Conservation (phyloP, 2,797 vertebrate genomes). For the Syndactyla subalaris region DNA sequence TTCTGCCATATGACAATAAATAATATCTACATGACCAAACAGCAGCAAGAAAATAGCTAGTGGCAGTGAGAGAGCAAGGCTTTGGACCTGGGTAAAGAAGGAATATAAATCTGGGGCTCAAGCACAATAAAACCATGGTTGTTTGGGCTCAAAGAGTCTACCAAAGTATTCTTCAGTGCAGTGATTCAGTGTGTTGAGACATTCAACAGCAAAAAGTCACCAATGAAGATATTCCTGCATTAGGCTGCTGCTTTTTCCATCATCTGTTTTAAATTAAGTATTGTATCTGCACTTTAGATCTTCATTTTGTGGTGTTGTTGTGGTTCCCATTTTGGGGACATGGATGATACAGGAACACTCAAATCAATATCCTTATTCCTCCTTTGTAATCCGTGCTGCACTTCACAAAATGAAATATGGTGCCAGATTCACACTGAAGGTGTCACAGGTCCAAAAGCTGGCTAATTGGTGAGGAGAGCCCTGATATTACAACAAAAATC, state of each 20-base stretch:
- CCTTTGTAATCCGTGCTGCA: not conserved
- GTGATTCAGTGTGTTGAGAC: not conserved
- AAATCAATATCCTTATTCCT: not conserved
- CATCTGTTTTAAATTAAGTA: not conserved
- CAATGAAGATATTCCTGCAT: not conserved
- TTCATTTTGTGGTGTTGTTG: not conserved
- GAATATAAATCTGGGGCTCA: not conserved
- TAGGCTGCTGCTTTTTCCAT: not conserved
- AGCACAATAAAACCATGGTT: not conserved
- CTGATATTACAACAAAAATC: not conserved
- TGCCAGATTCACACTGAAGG: not conserved
- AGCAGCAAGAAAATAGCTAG: not conserved
- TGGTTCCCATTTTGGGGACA: not conserved
- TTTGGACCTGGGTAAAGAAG: not conserved
- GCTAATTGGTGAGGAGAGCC: not conserved
- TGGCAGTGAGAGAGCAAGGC: not conserved
- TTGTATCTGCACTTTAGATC: not conserved
- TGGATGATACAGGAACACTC: not conserved
- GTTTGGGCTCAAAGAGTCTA: not conserved
- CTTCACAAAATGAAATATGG: not conserved
- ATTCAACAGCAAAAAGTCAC: not conserved
- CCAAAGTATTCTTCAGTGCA: not conserved
- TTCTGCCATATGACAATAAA: constrained; percentile 18
- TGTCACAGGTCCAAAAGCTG: not conserved
- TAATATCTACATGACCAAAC: not conserved